Conservation (phyloP, 1,140 invertebrate genomes). For the Tenebrio molitor region DNA sequence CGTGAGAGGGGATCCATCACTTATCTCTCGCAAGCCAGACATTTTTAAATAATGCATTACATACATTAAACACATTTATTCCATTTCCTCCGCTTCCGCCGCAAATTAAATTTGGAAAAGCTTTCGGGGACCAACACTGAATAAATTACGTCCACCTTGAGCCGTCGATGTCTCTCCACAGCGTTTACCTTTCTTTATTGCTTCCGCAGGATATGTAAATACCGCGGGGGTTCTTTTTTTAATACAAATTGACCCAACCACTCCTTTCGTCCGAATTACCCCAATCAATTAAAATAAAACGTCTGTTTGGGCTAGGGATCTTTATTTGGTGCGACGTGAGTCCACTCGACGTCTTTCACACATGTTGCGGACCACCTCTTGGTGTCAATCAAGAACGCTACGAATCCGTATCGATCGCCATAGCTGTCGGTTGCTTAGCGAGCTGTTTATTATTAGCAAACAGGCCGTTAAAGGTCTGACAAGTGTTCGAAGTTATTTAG, state of each 20-base stretch:
- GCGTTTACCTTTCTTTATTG: background rate
- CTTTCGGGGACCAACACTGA: conserved; percentile 10
- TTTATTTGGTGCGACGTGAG: conserved; percentile 18
- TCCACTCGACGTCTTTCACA: conserved; percentile 29
- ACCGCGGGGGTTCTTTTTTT: too few relatives aligned
- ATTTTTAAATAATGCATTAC: conserved; percentile 34
- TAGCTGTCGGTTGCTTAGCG: conserved; percentile 50
- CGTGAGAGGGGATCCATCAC: conserved; percentile 11
- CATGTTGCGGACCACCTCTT: conserved; percentile 32
- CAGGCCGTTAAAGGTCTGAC: conserved; percentile 26
- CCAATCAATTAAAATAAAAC: conserved; percentile 28
- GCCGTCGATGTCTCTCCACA: too few relatives aligned
- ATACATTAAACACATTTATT: conserved; percentile 36
- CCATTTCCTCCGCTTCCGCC: conserved; percentile 11
- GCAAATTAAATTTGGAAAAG: conserved; percentile 30
- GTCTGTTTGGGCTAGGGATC: conserved; percentile 9
- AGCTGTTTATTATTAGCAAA: conserved; percentile 49
- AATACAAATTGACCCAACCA: too few relatives aligned
- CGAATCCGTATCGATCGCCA: conserved; percentile 29
- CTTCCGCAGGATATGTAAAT: too few relatives aligned
- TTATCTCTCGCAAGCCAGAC: conserved; percentile 18
- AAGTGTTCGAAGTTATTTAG: conserved; percentile 24
- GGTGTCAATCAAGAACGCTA: conserved; percentile 34
- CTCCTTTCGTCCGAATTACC: conserved; percentile 8
- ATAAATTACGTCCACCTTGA: conserved; percentile 23